A percentile compares a stretch with the other conserved stretches of the same genome.
Conservation (phyloP, 2,888 invertebrate species). For the Eupithecia vulgata region DNA sequence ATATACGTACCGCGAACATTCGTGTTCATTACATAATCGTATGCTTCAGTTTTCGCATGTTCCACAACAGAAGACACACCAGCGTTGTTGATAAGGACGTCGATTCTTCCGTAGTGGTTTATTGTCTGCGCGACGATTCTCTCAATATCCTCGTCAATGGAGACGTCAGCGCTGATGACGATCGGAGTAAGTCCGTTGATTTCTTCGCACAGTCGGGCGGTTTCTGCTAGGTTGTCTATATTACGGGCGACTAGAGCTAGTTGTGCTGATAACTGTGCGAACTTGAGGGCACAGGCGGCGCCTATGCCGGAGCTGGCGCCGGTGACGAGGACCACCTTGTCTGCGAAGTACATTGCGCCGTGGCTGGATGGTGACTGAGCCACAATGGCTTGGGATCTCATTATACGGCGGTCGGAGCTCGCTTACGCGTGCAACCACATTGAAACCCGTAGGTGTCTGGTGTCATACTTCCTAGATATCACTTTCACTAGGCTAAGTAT, state of each 20-base stretch:
- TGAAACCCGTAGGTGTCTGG: slow-evolving; percentile 42
- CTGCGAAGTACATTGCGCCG: slow-evolving; percentile 63
- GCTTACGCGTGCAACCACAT: slow-evolving; percentile 54
- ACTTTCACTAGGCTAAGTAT: slow-evolving; percentile 42
- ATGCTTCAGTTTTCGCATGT: slow-evolving; percentile 55
- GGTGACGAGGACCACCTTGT: slow-evolving; percentile 72
- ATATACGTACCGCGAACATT: slow-evolving; percentile 68
- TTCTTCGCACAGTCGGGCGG: slow-evolving; percentile 60
- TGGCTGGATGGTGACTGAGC: slow-evolving; percentile 47
- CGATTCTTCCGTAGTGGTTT: slow-evolving; percentile 58
- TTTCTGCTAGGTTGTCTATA: slow-evolving; percentile 58
- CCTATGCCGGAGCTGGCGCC: slow-evolving; percentile 76
- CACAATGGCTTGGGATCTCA: slow-evolving; percentile 31
- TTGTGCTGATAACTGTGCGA: slow-evolving; percentile 63
- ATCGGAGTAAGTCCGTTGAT: slow-evolving; percentile 58
- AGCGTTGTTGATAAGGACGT: slow-evolving; percentile 71
- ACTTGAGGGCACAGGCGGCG: slow-evolving; percentile 63
- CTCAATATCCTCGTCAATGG: slow-evolving; percentile 57
- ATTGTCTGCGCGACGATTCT: slow-evolving; percentile 63
- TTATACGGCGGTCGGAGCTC: slow-evolving; percentile 46
- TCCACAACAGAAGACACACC: slow-evolving; percentile 58
- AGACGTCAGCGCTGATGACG: slow-evolving; percentile 65
- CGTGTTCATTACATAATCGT: slow-evolving; percentile 63
- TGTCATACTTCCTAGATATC: slow-evolving; percentile 50
- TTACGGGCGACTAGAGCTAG: slow-evolving; percentile 67